Conservation (phyloP, 2,888 invertebrate species). For the Apeira syringaria region DNA sequence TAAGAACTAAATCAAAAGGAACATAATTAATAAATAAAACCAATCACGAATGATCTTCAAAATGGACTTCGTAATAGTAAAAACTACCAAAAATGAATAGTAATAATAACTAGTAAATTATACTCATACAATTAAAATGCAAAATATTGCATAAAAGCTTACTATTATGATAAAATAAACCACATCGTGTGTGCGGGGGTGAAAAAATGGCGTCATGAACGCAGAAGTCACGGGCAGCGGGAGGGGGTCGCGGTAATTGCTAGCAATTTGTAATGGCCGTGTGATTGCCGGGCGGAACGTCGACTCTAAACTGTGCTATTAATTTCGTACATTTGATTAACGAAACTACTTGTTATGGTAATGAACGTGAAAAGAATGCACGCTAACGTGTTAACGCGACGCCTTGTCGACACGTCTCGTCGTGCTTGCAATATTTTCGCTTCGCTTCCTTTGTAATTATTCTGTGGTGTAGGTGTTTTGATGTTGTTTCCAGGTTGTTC, state of each 20-base stretch:
- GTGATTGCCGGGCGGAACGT: conserved; percentile 79
- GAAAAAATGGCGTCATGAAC: conserved; percentile 56
- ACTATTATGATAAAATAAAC: conserved; percentile 14
- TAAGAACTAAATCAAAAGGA: no score
- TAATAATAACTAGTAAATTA: no score
- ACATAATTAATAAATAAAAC: no score
- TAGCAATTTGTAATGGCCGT: conserved; percentile 80
- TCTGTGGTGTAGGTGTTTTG: conserved; percentile 52
- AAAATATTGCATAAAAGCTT: no score
- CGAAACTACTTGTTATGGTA: conserved; percentile 83
- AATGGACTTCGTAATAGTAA: no score
- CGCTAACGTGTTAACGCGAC: conserved; percentile 73
- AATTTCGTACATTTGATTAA: conserved; percentile 84
- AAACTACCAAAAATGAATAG: no score
- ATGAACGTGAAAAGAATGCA: conserved; percentile 80
- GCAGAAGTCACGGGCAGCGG: conserved; percentile 50
- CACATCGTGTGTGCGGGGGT: conserved; percentile 50
- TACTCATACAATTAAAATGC: no score
- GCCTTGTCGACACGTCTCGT: conserved; percentile 76
- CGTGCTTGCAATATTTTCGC: conserved; percentile 74
- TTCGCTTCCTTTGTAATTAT: conserved; percentile 64
- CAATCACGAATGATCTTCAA: no score
- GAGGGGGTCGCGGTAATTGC: conserved; percentile 73
- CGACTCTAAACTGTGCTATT: conserved; percentile 80
- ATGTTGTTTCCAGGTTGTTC: conserved; percentile 45